Evolutionary conservation across 2,797 vertebrate species (phyloP).

Genomic region (Cephalopachus bancanus): DNA sequence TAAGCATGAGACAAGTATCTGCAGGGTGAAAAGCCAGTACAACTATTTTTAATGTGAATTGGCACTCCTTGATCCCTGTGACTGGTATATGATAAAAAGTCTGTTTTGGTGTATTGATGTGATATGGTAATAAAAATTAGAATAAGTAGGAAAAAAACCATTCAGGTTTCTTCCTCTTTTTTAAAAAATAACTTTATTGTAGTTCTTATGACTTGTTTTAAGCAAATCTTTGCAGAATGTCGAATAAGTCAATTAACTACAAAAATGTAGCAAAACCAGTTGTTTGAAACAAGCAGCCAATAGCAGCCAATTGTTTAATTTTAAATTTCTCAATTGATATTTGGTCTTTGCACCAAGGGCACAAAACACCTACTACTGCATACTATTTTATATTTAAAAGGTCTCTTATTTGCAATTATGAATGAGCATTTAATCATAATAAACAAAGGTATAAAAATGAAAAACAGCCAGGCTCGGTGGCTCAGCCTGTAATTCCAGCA

Average conservation of each 20-base stretch:
- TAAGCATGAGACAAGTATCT: background rate
- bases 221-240: slow-evolving; percentile 40
- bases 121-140: background rate
- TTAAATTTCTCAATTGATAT: slow-evolving; percentile 50
- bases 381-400: background rate
- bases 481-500: no score
- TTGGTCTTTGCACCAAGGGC: slow-evolving; percentile 9
- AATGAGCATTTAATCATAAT: slow-evolving; percentile 45
- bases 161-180: background rate
- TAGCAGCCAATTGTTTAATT: background rate
- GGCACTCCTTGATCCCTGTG: background rate
- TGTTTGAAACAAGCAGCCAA: slow-evolving; percentile 22
- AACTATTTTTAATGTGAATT: background rate
- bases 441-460: background rate
- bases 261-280: background rate
- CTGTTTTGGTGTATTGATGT: background rate
- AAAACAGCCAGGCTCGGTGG: background rate
- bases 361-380: background rate
- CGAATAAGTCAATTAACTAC: background rate
- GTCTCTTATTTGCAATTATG: slow-evolving; percentile 15
- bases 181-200: background rate
- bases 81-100: background rate
- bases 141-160: background rate
- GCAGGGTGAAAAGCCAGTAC: background rate
- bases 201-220: background rate